These are phyloP conservation scores for Capromys pilorides DNA, from an alignment of 2,797 vertebrate genomes.

Conservation along the genomic window DNA sequence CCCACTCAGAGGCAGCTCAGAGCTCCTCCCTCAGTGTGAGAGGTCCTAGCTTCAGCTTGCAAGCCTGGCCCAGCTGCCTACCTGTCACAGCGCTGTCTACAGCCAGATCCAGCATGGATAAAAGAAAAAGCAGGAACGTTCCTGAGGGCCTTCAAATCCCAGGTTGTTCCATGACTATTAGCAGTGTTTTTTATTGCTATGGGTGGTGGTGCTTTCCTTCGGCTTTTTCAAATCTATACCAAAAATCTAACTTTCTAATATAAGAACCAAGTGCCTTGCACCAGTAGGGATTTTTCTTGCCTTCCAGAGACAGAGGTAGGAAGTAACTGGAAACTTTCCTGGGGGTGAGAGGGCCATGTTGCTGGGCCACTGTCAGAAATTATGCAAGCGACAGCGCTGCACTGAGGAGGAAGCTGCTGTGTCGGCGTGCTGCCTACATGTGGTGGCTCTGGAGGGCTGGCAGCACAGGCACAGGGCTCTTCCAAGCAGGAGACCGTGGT, in stretches of 20 bases:
- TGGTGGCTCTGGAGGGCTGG: background rate
- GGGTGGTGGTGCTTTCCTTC: background rate
- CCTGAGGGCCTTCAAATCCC: constrained; percentile 12
- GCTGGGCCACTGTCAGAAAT: background rate
- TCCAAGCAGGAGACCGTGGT: background rate
- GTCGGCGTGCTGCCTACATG: fast-evolving
- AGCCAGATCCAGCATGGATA: background rate
- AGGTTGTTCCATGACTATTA: constrained; percentile 51
- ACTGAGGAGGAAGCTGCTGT: background rate
- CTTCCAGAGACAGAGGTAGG: constrained; percentile 79
- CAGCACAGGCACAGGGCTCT: background rate
- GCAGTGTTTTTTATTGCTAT: background rate
- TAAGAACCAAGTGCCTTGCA: background rate
- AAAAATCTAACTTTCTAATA: constrained; percentile 24
- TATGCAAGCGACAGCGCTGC: background rate
- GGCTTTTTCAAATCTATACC: constrained; percentile 18
- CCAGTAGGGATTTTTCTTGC: background rate
- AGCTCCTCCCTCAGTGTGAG: background rate
- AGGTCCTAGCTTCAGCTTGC: background rate
- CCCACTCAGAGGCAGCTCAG: fast-evolving
- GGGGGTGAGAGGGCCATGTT: background rate
- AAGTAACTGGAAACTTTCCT: constrained; percentile 78
- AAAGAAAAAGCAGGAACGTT: constrained; percentile 15
- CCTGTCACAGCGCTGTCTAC: background rate
- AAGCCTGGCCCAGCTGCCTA: background rate